Conservation (phyloP, 2,888 invertebrate species). For the Formica aserva region DNA sequence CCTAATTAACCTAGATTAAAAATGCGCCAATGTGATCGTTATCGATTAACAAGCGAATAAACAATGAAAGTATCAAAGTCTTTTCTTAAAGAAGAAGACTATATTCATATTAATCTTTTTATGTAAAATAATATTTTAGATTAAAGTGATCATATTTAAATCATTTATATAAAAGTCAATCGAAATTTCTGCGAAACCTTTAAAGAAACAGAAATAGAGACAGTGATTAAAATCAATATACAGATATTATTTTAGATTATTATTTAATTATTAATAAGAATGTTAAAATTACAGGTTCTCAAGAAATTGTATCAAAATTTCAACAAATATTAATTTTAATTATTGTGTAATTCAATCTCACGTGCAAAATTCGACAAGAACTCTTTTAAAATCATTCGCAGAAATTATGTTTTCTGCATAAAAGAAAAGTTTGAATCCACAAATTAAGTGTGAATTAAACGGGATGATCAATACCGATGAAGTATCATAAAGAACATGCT, state of each 20-base stretch:
- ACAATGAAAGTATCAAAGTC: neutral
- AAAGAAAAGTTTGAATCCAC: neutral
- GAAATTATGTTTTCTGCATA: neutral
- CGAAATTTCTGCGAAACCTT: neutral
- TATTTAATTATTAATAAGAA: neutral
- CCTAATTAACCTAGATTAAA: conserved; percentile 68
- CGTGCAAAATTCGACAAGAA: neutral
- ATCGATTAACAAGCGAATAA: conserved; percentile 24
- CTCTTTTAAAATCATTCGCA: neutral
- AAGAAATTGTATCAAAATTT: neutral
- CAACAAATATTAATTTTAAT: neutral
- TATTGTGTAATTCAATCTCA: neutral
- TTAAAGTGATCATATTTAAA: neutral
- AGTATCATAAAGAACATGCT: conserved; percentile 2
- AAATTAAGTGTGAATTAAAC: conserved; percentile 20
- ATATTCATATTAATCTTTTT: neutral
- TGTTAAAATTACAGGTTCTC: neutral
- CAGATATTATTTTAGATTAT: neutral
- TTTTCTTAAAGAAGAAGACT: neutral
- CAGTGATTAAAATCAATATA: neutral
- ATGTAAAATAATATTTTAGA: neutral
- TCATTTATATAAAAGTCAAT: neutral
- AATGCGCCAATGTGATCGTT: neutral
- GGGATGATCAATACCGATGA: conserved; percentile 12
- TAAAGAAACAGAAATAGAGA: too few species aligned